Evolutionary conservation across 1,140 invertebrate genomes (phyloP).

Genomic region (Drosophila murphyi): DNA sequence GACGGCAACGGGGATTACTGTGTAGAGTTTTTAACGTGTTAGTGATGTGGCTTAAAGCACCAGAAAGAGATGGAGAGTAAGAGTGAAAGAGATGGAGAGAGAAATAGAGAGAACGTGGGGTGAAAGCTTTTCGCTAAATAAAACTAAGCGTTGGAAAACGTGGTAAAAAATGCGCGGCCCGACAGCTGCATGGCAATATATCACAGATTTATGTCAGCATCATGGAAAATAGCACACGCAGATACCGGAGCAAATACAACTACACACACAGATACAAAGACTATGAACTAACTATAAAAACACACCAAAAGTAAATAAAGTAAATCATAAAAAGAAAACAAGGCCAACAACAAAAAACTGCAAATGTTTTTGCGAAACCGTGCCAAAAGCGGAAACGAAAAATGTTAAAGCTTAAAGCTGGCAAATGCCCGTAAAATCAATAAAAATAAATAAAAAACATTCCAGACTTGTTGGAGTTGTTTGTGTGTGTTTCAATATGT

Average conservation of each 20-base stretch:
- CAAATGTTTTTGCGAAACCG: conserved; percentile 19
- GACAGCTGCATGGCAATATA: conserved; percentile 66
- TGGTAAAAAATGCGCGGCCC: conserved; percentile 59
- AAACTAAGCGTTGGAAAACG: conserved; percentile 45
- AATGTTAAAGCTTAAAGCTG: conserved; percentile 28
- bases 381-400: conserved; percentile 41
- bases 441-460: conserved; percentile 18
- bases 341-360: conserved; percentile 18
- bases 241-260: conserved; percentile 9
- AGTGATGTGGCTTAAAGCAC: conserved; percentile 2
- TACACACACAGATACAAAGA: conserved; percentile 19
- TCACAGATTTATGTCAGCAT: conserved; percentile 79
- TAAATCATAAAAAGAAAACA: conserved; percentile 13
- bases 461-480: conserved; percentile 13
- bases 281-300: conserved; percentile 51
- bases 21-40: conserved; percentile 2
- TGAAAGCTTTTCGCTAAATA: conserved; percentile 47
- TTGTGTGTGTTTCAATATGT: conserved; percentile 4
- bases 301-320: conserved; percentile 38
- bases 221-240: conserved; percentile 50
- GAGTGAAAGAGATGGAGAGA: background rate
- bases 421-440: conserved; percentile 19
- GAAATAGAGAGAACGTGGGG: background rate
- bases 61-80: background rate
- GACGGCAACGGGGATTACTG: conserved; percentile 19